A percentile compares a stretch with the other conserved stretches of the same genome.
phyloP scores from a whole-genome alignment of 1,140 invertebrate species.

The Aporrectodea caliginosa region DNA sequence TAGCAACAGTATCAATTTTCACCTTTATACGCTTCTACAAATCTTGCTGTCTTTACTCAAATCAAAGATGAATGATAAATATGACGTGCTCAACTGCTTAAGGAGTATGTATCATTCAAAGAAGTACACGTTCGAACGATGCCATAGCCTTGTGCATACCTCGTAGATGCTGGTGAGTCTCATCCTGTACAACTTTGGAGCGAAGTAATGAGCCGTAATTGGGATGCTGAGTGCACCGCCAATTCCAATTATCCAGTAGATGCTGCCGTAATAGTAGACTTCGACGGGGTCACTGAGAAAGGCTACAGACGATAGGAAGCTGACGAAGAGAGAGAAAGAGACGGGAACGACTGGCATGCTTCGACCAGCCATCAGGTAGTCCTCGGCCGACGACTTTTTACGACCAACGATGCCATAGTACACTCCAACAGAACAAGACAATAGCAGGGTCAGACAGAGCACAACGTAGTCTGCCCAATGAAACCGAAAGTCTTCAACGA shows the following conservation, averaged over 20 bases:
- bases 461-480: background rate
- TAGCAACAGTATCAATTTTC: too few species aligned
- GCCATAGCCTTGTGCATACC: too few species aligned
- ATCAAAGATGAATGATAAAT: too few species aligned
- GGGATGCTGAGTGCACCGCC: slow-evolving; percentile 39
- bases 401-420: background rate
- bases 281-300: slow-evolving; percentile 81
- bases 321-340: slow-evolving; percentile 54
- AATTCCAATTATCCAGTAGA: slow-evolving; percentile 40
- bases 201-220: slow-evolving; percentile 39
- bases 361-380: slow-evolving; percentile 17
- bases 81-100: too few species aligned
- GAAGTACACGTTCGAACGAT: too few species aligned
- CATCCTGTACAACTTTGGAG: slow-evolving; percentile 50
- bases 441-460: background rate
- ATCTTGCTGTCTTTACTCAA: too few species aligned
- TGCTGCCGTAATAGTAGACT: slow-evolving; percentile 62
- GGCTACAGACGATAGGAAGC: slow-evolving; percentile 83
- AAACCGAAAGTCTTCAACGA: background rate
- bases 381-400: background rate
- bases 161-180: slow-evolving; percentile 48
- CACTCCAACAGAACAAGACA: background rate
- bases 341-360: slow-evolving; percentile 38
- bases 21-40: too few species aligned
- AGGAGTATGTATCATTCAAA: too few species aligned